Evolutionary conservation across 2,888 invertebrate genomes (phyloP).

Genomic region (Dysmachus trigonus): DNA sequence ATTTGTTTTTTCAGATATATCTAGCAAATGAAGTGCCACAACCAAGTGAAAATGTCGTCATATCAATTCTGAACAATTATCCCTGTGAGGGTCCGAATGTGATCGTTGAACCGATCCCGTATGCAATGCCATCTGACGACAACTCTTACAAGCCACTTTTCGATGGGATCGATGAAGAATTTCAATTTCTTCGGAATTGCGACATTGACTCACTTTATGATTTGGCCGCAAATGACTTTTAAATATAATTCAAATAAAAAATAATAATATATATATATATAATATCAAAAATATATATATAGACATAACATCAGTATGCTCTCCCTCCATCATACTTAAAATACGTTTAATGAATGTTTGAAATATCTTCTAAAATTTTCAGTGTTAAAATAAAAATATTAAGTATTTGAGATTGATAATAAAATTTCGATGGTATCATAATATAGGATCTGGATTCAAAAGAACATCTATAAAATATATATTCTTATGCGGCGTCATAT

Average conservation of each 20-base stretch:
- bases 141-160: slow-evolving; percentile 52
- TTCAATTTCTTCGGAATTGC: slow-evolving; percentile 56
- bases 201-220: slow-evolving; percentile 59
- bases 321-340: no score
- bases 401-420: no score
- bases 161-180: slow-evolving; percentile 59
- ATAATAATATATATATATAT: no score
- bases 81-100: slow-evolving; percentile 53
- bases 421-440: no score
- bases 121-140: slow-evolving; percentile 34
- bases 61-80: slow-evolving; percentile 43
- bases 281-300: background rate
- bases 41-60: slow-evolving; percentile 46
- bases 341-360: no score
- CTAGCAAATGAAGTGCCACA: slow-evolving; percentile 41
- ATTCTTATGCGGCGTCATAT: no score
- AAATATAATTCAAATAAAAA: slow-evolving; percentile 1
- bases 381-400: no score
- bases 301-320: no score
- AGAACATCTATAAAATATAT: no score
- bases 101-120: slow-evolving; percentile 55
- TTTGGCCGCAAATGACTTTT: slow-evolving; percentile 59
- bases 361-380: no score
- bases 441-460: no score
- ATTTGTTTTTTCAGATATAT: slow-evolving; percentile 9